Evolutionary conservation across 2,113 vertebrate species (phyloP), one percentile per base, ranked within the genome.

Genomic region (Panthera uncia): DNA sequence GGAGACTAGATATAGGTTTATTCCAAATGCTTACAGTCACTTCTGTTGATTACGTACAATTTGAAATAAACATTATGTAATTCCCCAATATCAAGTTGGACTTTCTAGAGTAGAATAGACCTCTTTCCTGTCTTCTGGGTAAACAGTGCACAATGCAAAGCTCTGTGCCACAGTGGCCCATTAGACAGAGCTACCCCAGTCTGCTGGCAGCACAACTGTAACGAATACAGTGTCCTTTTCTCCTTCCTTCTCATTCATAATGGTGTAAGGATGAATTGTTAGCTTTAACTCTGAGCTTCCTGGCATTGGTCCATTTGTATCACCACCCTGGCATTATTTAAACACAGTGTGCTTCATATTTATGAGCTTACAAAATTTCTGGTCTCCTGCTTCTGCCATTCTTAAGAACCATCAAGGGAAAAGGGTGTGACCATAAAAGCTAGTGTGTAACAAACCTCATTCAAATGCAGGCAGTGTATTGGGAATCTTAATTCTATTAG

Each of bases 401-500:
- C 96, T 98, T 92, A 97, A 96, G 90, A 98, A 94, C 55, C 93
- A 93, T 50, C 91, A 92, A 95, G 96, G 88, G 87, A 91, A 93
- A 98, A 97, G 97, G 91, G 91, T 93, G 91, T 94, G 97, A 97
- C 88, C 10, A 63, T 90, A 98, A 94, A 98, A 95, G 69, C 66
- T 38, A 92, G 97, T 87, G 81, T 97, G 23, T 97, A 88, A 96
- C 79, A 95, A 97, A 97, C 79, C 69, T 97, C 81, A 98, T 98
- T 98, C 95, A 98, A 97, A 98, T 97, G 81, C 96, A 98, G 92
- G 93, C 96, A 80, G 91, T 96, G 92, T 98, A 96, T 95, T 97
- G 94, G 98, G 97, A 97, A 98, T 98, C 93, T 97, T 98, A 98
- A 98, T 98, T 98, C 97, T 97, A 97, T 97, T 97, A 98, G 86